Evolutionary conservation across 2,888 invertebrate species (phyloP).

Genomic region (Xestia xanthographa): DNA sequence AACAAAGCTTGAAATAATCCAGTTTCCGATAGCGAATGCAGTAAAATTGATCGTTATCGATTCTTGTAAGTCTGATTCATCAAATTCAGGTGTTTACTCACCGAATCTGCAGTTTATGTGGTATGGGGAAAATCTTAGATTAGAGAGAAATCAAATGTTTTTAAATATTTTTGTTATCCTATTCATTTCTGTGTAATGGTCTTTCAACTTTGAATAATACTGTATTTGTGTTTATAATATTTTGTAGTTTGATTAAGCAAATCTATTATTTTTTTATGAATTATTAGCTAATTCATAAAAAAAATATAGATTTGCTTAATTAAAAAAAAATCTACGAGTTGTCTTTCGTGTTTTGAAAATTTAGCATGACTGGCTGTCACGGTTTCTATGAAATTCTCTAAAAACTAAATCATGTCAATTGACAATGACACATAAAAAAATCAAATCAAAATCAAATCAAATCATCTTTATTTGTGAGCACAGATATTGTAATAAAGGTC

Average conservation of each 20-base stretch:
- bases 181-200: constrained; percentile 11
- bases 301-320: fast-evolving
- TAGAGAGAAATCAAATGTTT: constrained; percentile 7
- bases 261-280: too few relatives aligned
- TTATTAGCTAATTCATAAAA: not conserved
- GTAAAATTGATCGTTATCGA: constrained; percentile 73
- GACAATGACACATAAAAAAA: not conserved
- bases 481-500: too few relatives aligned
- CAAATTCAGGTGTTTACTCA: constrained; percentile 64
- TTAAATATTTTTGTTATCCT: not conserved
- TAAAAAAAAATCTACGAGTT: not conserved
- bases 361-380: not conserved
- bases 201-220: not conserved
- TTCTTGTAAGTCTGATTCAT: constrained; percentile 71
- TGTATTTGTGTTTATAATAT: not conserved
- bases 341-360: not conserved
- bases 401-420: not conserved
- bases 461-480: too few relatives aligned
- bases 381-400: not conserved
- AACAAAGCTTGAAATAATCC: constrained; percentile 54
- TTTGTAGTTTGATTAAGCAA: not conserved
- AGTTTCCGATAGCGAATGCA: constrained; percentile 68
- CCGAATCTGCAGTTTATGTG: constrained; percentile 48
- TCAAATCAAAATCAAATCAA: too few relatives aligned
- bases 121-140: constrained; percentile 51